Base-by-base conservation (phyloP, 2,888 invertebrate species). In the Theretra japonica region DNA sequence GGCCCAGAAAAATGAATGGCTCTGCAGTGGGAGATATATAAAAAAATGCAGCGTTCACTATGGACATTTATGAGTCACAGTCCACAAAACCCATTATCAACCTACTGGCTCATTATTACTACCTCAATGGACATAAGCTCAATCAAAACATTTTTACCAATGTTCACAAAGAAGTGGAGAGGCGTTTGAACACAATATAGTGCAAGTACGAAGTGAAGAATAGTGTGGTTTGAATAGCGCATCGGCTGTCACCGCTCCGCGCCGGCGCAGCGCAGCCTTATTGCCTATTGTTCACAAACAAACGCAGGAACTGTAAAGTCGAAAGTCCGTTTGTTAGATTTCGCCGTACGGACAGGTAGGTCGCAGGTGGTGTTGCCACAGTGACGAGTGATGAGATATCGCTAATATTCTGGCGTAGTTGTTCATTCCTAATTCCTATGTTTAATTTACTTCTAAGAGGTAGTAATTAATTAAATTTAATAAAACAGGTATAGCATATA, bases 301-400 rank as follows among this genome's bases (percentile, higher is more conserved):
- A 93, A 92, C 88, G 89, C 92, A 93, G 94, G 94, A 94, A 94
- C 92, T 89, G 90, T 90, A 89, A 89, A 92, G 89, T 92, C 87
- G 91, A 90, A 91, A 93, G 91, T 90, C 88, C 87, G 88, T 88
- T 84, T 82, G 83, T 90, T 86, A 86, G 68, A 71, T 71, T 71
- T 68, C 68, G 86, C 84, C 80, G 84, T 84, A 84, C 79, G 70
- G 78, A 84, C 93, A 93, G 94, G 93, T 93, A 93, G 90, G 90
- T 89, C 87, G 92, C 93, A 93, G 92, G 93, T 93, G 92, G 90
- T 84, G 86, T 83, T 84, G 83, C 86, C 83, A 79, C 6, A 21
- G 21, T 17, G 17, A 41, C 21, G 48, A 17, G 6, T 23, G 5
- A 48, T 6, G 6, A 30, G 19, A 60, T 60, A 4, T 58, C 25